These are phyloP conservation scores for Atherinomorus stipes DNA, from an alignment of 2,113 vertebrate genomes.

Conservation along the genomic window DNA sequence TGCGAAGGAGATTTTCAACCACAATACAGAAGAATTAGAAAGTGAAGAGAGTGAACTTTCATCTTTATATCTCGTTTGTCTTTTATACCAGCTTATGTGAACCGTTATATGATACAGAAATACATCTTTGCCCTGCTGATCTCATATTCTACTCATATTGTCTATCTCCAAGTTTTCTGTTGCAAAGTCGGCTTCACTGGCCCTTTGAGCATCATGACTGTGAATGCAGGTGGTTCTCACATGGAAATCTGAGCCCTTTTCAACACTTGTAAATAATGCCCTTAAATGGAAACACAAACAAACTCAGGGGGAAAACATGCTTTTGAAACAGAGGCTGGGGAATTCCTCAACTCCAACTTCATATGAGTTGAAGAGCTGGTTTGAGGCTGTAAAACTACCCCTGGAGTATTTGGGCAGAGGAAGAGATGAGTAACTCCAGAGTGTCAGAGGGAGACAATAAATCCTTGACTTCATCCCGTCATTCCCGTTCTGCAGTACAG, in stretches of 20 bases:
- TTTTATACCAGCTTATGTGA: not conserved
- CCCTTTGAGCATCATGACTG: slow-evolving; percentile 24
- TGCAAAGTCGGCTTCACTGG: slow-evolving; percentile 20
- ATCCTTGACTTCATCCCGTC: slow-evolving; percentile 20
- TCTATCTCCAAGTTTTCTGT: slow-evolving; percentile 3
- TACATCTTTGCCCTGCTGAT: not conserved
- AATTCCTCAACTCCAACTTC: slow-evolving; percentile 29
- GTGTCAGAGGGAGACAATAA: slow-evolving; percentile 28
- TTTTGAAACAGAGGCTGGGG: slow-evolving; percentile 19
- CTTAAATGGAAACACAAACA: slow-evolving; percentile 27
- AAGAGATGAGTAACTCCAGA: slow-evolving; percentile 34
- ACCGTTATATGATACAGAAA: slow-evolving; percentile 17
- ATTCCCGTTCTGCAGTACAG: slow-evolving; percentile 31
- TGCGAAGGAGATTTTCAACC: slow-evolving; percentile 42
- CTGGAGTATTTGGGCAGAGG: slow-evolving; percentile 18
- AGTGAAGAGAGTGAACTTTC: slow-evolving; percentile 3
- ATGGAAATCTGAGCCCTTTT: slow-evolving; percentile 28
- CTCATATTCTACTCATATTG: not conserved
- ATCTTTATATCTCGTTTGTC: too few species aligned
- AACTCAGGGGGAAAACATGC: slow-evolving; percentile 14
- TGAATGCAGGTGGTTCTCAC: slow-evolving; percentile 18
- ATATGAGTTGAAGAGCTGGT: slow-evolving; percentile 27
- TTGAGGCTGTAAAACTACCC: slow-evolving; percentile 41
- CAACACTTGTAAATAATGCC: slow-evolving; percentile 21
- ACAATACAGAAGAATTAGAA: slow-evolving; percentile 36